phyloP scores from a whole-genome alignment of 1,140 invertebrate species.

The Apis florea region DNA sequence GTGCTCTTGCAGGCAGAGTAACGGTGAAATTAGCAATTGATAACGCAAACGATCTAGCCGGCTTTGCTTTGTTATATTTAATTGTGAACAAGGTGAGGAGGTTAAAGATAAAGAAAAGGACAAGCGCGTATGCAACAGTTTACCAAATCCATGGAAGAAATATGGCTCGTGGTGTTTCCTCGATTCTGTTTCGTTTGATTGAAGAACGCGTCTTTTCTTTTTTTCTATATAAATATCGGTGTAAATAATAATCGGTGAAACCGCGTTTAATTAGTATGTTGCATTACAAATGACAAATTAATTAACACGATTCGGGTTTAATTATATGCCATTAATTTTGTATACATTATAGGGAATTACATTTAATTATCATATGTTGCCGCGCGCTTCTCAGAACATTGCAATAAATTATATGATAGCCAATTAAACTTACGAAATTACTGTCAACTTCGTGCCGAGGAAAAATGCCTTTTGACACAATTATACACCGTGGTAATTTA shows the following conservation, averaged over 20 bases:
- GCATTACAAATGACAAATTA: not conserved
- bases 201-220: not conserved
- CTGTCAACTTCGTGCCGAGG: too few species aligned
- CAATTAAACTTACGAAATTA: conserved; percentile 5
- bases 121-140: too few species aligned
- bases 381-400: not conserved
- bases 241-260: not conserved
- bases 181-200: too few species aligned
- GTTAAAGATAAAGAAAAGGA: too few species aligned
- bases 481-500: too few species aligned
- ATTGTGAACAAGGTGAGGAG: too few species aligned
- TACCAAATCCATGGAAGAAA: too few species aligned
- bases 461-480: too few species aligned
- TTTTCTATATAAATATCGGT: not conserved
- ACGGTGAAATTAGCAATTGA: conserved; percentile 1
- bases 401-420: not conserved
- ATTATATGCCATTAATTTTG: not conserved
- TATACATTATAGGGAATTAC: not conserved
- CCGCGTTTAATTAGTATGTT: not conserved
- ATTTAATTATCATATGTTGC: not conserved
- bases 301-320: conserved; percentile 6
- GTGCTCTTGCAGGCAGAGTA: too few species aligned
- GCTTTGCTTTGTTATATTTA: too few species aligned
- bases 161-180: too few species aligned
- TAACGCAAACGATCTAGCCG: too few species aligned